These are phyloP conservation scores for human (Homo sapiens) DNA, from an alignment of 2,113 vertebrate species.

Conservation along the genomic window GRCh38 chr17:55831501-55832000, in stretches of 20 bases:
- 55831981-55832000: no score
- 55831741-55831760: neutral
- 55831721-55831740: neutral
- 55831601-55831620: neutral
- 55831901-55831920: no score
- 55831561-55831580: neutral
- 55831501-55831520: neutral
- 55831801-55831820: fast-evolving
- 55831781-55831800: no score
- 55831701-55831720: neutral
- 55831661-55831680: neutral
- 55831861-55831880: no score
- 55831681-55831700: neutral
- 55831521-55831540: neutral
- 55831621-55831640: neutral
- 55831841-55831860: no score
- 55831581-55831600: neutral
- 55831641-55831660: neutral
- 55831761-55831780: no score
- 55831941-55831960: no score
- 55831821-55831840: no score
- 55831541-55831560: neutral
- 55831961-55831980: no score
- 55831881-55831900: no score
- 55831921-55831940: no score